A percentile compares a stretch with the other conserved stretches of the same genome.
phyloP scores from a whole-genome alignment of 2,113 vertebrate genomes.

The Pomatorhinus ruficollis region DNA sequence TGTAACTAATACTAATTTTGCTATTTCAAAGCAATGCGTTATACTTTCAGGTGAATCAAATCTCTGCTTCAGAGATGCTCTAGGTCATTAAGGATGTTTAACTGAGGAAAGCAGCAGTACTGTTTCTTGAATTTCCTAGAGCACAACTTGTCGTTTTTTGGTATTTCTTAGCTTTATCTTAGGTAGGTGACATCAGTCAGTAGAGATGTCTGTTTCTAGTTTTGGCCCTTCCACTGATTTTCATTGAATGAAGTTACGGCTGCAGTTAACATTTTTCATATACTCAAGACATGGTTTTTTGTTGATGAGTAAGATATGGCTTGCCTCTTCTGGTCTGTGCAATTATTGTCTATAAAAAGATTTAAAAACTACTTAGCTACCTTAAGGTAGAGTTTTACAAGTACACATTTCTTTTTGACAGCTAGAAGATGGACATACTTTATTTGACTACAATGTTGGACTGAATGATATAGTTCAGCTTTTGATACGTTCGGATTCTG shows the following conservation, averaged over 20 bases:
- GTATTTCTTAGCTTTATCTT: background rate
- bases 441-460: constrained; percentile 97
- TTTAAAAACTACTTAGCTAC: background rate
- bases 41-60: background rate
- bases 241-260: background rate
- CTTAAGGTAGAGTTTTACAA: background rate
- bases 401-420: constrained; percentile 65
- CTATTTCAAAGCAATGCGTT: background rate
- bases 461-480: constrained; percentile 98
- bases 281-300: background rate
- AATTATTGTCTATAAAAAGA: background rate
- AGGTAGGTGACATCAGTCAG: background rate
- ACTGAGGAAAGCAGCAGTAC: background rate
- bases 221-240: background rate
- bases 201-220: background rate
- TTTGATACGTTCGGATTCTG: constrained; percentile 90
- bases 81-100: background rate
- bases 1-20: background rate
- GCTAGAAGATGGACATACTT: constrained; percentile 98
- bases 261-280: background rate
- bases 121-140: background rate
- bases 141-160: background rate
- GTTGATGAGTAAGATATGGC: background rate
- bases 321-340: background rate
- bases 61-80: background rate